Conservation (phyloP, 2,888 invertebrate species). For the Acrocera orbiculus region DNA sequence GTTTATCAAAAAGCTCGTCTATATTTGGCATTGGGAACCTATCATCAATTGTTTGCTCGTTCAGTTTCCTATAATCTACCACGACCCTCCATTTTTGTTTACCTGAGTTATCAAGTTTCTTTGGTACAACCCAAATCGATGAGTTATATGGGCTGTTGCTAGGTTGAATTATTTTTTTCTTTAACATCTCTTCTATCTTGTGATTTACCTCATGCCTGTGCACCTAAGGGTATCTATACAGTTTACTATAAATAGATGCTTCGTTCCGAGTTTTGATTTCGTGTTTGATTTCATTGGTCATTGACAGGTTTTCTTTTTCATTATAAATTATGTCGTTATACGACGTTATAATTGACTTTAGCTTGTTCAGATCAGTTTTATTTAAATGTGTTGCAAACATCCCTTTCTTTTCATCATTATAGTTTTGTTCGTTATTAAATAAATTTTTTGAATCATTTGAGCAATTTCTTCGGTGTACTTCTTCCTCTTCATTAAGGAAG, state of each 20-base stretch:
- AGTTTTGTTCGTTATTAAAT: neutral
- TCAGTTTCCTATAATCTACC: constrained; percentile 6
- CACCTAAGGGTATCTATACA: constrained; percentile 10
- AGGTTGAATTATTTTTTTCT: constrained; percentile 13
- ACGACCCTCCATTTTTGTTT: constrained; percentile 6
- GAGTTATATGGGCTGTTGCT: constrained; percentile 13
- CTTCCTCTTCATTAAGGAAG: neutral
- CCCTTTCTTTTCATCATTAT: neutral
- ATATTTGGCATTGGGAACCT: constrained; percentile 14
- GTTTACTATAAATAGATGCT: constrained; percentile 6
- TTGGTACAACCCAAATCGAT: constrained; percentile 16
- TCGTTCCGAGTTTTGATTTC: constrained; percentile 6
- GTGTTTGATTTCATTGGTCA: constrained; percentile 3
- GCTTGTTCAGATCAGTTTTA: neutral
- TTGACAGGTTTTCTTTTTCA: constrained; percentile 1
- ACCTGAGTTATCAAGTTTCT: constrained; percentile 8
- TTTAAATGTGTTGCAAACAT: neutral
- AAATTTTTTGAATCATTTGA: neutral
- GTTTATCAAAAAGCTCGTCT: constrained; percentile 14
- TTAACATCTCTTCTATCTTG: constrained; percentile 10
- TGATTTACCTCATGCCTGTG: constrained; percentile 9
- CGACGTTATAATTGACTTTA: neutral
- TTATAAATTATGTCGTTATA: constrained; percentile 1
- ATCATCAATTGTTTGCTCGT: constrained; percentile 13
- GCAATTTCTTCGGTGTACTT: neutral